These are phyloP conservation scores for Notamacropus eugenii DNA, from an alignment of 2,797 vertebrate genomes.

Conservation along the genomic window DNA sequence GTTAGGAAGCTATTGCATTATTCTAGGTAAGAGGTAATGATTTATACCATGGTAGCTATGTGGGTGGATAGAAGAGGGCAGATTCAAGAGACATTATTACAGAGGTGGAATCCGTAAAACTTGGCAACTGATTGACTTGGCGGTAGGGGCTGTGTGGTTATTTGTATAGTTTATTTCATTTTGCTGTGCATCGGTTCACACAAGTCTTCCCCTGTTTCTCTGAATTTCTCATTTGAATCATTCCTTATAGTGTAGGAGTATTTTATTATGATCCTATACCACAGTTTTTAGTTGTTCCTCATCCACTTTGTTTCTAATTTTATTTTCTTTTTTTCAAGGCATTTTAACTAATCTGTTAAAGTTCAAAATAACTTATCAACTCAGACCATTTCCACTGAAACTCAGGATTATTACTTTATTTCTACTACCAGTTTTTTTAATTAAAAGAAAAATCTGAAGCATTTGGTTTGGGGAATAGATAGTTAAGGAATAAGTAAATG, in stretches of 20 bases:
- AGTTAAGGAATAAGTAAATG: background rate
- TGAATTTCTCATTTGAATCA: background rate
- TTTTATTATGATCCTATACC: background rate
- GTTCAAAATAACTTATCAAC: background rate
- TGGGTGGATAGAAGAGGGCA: background rate
- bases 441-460: background rate
- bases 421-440: background rate
- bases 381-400: background rate
- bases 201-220: background rate
- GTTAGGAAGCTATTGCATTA: background rate
- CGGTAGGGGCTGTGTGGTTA: fast-evolving
- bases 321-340: no score
- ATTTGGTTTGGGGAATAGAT: background rate
- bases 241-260: background rate
- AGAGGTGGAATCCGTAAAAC: background rate
- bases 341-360: background rate
- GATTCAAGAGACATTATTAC: background rate
- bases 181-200: background rate
- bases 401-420: background rate
- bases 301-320: background rate
- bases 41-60: background rate
- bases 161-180: background rate
- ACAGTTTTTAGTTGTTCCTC: background rate
- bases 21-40: background rate
- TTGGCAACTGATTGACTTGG: background rate